These are phyloP conservation scores for Bugulina stolonifera DNA, from an alignment of 2,888 invertebrate species.

Conservation along the genomic window DNA sequence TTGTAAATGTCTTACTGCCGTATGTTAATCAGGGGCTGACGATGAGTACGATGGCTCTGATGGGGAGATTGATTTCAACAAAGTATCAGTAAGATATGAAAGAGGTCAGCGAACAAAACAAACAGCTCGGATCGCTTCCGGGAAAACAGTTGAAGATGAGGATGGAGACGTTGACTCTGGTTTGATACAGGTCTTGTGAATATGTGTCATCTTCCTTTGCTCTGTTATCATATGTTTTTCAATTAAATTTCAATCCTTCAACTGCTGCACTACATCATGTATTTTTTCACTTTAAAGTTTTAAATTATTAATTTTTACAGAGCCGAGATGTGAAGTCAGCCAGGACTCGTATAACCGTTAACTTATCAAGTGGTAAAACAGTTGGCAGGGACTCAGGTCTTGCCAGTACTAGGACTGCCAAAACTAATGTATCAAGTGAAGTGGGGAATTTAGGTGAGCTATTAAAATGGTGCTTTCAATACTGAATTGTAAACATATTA, in stretches of 20 bases:
- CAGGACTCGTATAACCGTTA: no score
- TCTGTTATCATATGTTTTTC: not conserved
- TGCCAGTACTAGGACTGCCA: not conserved
- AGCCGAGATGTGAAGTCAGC: no score
- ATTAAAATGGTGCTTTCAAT: no score
- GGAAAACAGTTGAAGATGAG: not conserved
- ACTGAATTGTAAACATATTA: no score
- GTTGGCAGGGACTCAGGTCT: constrained; percentile 12
- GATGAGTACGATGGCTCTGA: not conserved
- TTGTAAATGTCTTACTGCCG: no score
- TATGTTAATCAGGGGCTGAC: no score
- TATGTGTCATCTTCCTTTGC: no score
- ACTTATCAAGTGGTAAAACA: not conserved
- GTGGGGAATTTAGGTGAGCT: not conserved
- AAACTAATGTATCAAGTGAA: not conserved
- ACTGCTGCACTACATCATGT: not conserved
- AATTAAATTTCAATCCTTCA: not conserved
- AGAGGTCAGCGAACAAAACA: not conserved
- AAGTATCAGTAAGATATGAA: not conserved
- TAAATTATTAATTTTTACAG: no score
- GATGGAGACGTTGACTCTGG: no score
- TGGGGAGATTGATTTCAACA: not conserved
- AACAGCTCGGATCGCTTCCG: not conserved
- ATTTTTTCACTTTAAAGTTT: no score
- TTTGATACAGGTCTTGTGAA: no score